Evolutionary conservation across 2,113 vertebrate genomes (phyloP).

Genomic region (Tympanuchus pallidicinctus): DNA sequence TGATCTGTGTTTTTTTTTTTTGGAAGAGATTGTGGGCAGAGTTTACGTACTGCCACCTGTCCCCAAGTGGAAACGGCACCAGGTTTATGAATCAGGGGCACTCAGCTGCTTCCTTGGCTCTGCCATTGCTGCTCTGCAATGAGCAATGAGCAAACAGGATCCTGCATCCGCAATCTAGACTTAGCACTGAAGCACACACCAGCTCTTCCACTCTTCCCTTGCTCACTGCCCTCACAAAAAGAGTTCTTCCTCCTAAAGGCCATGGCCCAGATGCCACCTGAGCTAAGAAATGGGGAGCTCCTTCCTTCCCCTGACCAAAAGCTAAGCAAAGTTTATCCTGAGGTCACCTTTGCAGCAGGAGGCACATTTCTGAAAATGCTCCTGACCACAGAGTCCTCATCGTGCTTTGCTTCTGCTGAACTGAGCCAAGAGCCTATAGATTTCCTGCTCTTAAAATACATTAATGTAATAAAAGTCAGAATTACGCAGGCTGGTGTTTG

Average conservation of each 20-base stretch:
- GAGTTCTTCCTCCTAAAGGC: background rate
- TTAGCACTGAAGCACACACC: background rate
- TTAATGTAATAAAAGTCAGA: conserved; percentile 52
- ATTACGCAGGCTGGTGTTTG: conserved; percentile 20
- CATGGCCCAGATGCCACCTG: background rate
- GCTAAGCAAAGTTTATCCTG: background rate
- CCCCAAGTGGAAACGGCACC: background rate
- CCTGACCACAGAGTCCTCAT: conserved; percentile 10
- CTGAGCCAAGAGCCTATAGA: conserved; percentile 46
- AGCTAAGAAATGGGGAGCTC: background rate
- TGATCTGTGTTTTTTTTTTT: background rate
- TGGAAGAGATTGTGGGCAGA: background rate
- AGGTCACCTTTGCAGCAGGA: conserved; percentile 27
- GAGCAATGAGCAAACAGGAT: background rate
- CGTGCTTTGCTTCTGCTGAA: background rate
- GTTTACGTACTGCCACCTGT: background rate
- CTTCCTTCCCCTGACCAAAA: background rate
- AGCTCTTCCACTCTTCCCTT: background rate
- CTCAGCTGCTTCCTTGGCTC: background rate
- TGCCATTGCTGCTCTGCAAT: rapidly evolving
- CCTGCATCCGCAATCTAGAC: background rate
- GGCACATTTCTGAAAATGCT: conserved; percentile 38
- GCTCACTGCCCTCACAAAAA: rapidly evolving
- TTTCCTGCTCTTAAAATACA: conserved; percentile 66
- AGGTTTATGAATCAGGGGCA: background rate